These are phyloP conservation scores for Morone chrysops DNA, from an alignment of 2,113 vertebrate genomes.

Conservation along the genomic window DNA sequence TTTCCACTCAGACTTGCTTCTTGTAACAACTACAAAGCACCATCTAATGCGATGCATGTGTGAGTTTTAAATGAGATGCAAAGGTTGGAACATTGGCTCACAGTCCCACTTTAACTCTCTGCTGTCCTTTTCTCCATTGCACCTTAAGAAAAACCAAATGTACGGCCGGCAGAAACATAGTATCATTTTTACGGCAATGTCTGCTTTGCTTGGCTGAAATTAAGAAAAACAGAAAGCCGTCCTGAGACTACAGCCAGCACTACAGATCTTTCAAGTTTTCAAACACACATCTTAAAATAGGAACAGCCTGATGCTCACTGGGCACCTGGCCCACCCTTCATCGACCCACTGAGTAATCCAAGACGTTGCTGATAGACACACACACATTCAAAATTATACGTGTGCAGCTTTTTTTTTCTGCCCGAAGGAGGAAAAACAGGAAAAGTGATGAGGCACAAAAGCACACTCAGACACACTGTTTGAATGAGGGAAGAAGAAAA, in stretches of 20 bases:
- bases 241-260: constrained; percentile 10
- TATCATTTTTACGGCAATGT: not conserved
- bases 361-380: constrained; percentile 30
- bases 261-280: constrained; percentile 40
- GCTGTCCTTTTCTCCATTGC: not conserved
- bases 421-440: constrained; percentile 33
- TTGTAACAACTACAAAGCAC: not conserved
- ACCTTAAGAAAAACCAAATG: not conserved
- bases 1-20: not conserved
- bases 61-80: not conserved
- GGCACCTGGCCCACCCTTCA: constrained; percentile 34
- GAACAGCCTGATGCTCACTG: constrained; percentile 37
- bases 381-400: constrained; percentile 21
- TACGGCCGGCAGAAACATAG: not conserved
- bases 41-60: not conserved
- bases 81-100: not conserved
- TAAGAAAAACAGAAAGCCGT: constrained; percentile 13
- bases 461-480: not conserved
- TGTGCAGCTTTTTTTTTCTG: constrained; percentile 24
- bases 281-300: constrained; percentile 59
- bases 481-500: constrained; percentile 22
- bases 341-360: constrained; percentile 51
- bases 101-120: not conserved
- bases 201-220: constrained; percentile 21
- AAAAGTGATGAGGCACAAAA: constrained; percentile 22